A percentile compares a stretch with the other conserved stretches of the same genome.
Conservation (phyloP, 2,888 invertebrate genomes). For the Eupithecia insigniata region DNA sequence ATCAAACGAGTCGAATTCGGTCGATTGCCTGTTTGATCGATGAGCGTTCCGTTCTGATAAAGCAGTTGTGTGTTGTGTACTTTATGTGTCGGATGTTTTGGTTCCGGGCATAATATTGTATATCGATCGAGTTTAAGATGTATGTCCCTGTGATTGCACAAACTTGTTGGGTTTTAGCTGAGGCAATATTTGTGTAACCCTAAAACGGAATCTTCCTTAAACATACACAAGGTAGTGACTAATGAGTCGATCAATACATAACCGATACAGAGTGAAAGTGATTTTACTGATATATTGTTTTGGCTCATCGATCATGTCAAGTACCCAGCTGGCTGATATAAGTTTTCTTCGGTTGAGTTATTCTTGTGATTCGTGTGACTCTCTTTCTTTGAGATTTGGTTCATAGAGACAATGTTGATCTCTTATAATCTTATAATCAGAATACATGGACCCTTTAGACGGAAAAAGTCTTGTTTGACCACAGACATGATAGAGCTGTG, state of each 20-base stretch:
- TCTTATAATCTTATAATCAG: neutral
- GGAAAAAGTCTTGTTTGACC: neutral
- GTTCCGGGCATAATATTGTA: neutral
- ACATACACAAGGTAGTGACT: constrained; percentile 16
- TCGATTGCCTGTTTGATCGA: constrained; percentile 15
- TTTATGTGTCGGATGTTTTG: neutral
- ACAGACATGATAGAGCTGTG: too few species aligned
- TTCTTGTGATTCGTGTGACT: neutral
- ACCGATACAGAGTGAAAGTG: constrained; percentile 57
- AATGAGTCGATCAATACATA: constrained; percentile 47
- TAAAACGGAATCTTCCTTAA: constrained; percentile 17
- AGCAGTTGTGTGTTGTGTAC: neutral
- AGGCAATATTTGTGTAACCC: neutral
- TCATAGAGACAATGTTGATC: constrained; percentile 4
- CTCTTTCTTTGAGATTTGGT: constrained; percentile 10
- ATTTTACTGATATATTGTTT: constrained; percentile 47
- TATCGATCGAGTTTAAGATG: neutral
- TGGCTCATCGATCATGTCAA: constrained; percentile 59
- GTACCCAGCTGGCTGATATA: constrained; percentile 38
- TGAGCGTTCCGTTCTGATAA: constrained; percentile 22
- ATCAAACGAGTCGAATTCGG: neutral
- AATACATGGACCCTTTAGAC: neutral
- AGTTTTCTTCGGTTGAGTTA: constrained; percentile 11
- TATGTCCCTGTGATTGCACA: neutral
- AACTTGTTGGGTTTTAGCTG: neutral